phyloP scores from a whole-genome alignment of 2,888 invertebrate genomes.

The Lasioglossum figueresi region DNA sequence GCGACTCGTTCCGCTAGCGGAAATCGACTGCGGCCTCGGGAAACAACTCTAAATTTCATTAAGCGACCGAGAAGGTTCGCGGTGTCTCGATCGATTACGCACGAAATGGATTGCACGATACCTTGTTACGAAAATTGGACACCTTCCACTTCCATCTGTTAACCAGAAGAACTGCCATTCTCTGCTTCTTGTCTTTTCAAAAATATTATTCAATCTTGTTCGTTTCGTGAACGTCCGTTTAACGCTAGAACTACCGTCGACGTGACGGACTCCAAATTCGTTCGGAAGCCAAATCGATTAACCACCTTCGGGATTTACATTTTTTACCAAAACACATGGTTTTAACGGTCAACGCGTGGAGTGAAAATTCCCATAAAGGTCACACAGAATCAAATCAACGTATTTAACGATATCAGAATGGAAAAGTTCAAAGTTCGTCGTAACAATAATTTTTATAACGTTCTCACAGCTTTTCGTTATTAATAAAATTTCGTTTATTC shows the following conservation, averaged over 20 bases:
- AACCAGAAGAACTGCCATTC: not conserved
- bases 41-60: not conserved
- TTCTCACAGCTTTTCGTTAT: not conserved
- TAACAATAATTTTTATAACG: not conserved
- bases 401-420: not conserved
- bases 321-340: not conserved
- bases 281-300: not conserved
- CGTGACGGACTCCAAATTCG: not conserved
- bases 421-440: not conserved
- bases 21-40: not conserved
- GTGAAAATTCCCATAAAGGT: not conserved
- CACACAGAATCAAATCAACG: not conserved
- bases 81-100: not conserved
- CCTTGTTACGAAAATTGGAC: not conserved
- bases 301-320: not conserved
- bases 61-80: not conserved
- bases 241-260: not conserved
- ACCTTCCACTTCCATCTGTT: not conserved
- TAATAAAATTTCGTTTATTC: not conserved
- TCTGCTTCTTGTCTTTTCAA: not conserved
- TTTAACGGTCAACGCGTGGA: not conserved
- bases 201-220: not conserved
- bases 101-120: not conserved
- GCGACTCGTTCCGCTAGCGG: not conserved
- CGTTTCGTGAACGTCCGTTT: not conserved